Percentiles rank a stretch among this genome's conserved stretches.
phyloP scores from a whole-genome alignment of 64 coral and sea anemone genomes.

The Pocillopora verrucosa region DNA sequence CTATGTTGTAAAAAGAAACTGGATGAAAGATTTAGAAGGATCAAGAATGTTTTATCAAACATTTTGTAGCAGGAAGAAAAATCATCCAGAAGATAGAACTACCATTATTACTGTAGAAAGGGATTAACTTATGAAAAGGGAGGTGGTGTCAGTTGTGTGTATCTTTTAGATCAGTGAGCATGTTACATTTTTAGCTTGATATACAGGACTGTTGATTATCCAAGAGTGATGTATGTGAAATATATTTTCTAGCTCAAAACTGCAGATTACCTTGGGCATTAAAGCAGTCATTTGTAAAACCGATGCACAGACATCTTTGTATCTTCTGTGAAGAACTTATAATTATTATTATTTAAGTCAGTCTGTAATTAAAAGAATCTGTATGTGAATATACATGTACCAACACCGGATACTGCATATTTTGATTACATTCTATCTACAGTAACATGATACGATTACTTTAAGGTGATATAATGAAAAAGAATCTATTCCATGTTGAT shows the following conservation, averaged over 20 bases:
- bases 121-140: not conserved
- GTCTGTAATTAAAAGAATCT: slow-evolving; percentile 1
- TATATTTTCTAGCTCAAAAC: not conserved
- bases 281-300: slow-evolving; percentile 26
- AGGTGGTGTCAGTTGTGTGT: slow-evolving; percentile 1
- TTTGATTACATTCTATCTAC: not conserved
- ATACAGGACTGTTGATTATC: slow-evolving; percentile 2
- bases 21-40: not conserved
- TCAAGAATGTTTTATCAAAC: not conserved
- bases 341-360: slow-evolving; percentile 21
- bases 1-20: not conserved
- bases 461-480: not conserved
- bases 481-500: not conserved
- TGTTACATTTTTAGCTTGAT: slow-evolving; percentile 15
- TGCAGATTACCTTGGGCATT: not conserved
- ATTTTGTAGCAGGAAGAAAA: not conserved
- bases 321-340: slow-evolving; percentile 48
- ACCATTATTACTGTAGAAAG: not conserved
- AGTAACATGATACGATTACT: not conserved
- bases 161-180: slow-evolving; percentile 21
- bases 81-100: not conserved
- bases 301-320: slow-evolving; percentile 46
- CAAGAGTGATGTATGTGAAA: slow-evolving; percentile 9
- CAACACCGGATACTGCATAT: not conserved
- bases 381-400: not conserved